These are phyloP conservation scores for Trachelus tabidus DNA, from an alignment of 2,888 invertebrate genomes.

Conservation along the genomic window DNA sequence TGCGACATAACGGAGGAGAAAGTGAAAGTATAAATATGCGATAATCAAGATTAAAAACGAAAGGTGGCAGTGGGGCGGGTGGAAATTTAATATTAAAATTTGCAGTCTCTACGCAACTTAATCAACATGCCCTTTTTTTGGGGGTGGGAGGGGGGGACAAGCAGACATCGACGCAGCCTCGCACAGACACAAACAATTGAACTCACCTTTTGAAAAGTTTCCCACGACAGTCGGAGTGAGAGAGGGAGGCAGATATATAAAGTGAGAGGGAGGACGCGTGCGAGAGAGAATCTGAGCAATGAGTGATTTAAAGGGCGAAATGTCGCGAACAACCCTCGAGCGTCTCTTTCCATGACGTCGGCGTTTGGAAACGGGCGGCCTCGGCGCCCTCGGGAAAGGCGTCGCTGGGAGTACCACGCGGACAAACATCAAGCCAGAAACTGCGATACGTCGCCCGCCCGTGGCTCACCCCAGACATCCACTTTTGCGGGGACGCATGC, in stretches of 20 bases:
- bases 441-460: conserved; percentile 60
- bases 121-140: background rate
- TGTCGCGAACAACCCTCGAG: background rate
- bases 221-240: background rate
- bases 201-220: background rate
- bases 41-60: background rate
- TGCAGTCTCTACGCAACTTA: background rate
- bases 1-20: background rate
- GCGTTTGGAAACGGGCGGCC: conserved; percentile 6
- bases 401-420: conserved; percentile 47
- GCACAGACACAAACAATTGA: background rate
- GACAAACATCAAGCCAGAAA: conserved; percentile 64
- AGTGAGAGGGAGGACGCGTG: background rate
- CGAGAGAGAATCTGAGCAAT: background rate
- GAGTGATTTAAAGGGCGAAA: background rate
- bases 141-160: background rate
- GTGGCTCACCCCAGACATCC: conserved; percentile 53
- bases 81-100: no score
- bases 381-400: conserved; percentile 17
- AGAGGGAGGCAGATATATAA: background rate
- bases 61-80: no score
- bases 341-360: background rate
- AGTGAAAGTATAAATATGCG: background rate
- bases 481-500: conserved; percentile 53
- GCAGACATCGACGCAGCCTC: background rate